phyloP scores from a whole-genome alignment of 2,113 vertebrate genomes.

The Zootoca vivipara region DNA sequence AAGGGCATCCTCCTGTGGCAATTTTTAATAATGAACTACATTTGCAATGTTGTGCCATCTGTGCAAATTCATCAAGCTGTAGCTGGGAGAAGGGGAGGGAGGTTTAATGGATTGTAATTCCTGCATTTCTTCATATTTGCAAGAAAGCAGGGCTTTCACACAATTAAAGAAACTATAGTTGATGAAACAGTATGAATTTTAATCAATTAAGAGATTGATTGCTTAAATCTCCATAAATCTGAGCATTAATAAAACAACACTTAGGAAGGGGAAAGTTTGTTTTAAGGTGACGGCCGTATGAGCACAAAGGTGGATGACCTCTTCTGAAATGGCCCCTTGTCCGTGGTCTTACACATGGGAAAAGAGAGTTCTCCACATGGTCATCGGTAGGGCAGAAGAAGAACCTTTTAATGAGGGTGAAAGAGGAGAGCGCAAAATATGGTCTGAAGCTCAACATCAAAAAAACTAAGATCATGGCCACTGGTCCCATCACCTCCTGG shows the following conservation, averaged over 20 bases:
- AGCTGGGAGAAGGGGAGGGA: background rate
- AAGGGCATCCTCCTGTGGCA: background rate
- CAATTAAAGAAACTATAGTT: background rate
- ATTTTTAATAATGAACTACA: background rate
- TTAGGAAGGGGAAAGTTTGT: background rate
- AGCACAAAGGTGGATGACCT: background rate
- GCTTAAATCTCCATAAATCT: background rate
- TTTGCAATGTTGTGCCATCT: constrained; percentile 1
- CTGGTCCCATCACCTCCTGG: no score
- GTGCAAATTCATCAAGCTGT: background rate
- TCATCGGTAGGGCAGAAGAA: no score
- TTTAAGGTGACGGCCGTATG: background rate
- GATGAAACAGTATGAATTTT: background rate
- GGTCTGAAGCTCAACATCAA: no score
- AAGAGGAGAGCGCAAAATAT: no score
- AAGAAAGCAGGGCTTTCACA: background rate
- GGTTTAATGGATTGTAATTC: background rate
- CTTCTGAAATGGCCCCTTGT: background rate
- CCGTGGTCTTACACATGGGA: background rate
- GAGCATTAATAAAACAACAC: background rate
- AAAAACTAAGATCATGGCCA: no score
- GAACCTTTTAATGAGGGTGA: no score
- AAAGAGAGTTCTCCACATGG: no score
- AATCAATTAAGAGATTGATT: background rate
- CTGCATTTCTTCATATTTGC: background rate